These are phyloP conservation scores for Phymastichus coffea DNA, from an alignment of 1,140 invertebrate genomes.

Conservation along the genomic window DNA sequence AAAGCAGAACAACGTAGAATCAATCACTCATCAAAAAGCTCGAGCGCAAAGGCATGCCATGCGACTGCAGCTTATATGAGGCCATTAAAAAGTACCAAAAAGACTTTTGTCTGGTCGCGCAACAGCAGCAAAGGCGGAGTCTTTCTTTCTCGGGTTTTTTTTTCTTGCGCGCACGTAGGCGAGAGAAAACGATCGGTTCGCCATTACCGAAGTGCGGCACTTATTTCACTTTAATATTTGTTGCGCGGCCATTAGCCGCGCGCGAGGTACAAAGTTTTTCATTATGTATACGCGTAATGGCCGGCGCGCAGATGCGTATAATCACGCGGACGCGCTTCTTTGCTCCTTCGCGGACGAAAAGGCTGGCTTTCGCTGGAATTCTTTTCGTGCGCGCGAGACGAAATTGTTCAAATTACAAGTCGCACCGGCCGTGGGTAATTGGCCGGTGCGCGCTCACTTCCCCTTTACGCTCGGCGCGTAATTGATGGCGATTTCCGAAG, in stretches of 20 bases:
- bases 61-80: conserved; percentile 18
- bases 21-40: too few relatives aligned
- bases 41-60: too few relatives aligned
- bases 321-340: conserved; percentile 1
- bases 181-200: too few relatives aligned
- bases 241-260: conserved; percentile 25
- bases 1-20: neutral
- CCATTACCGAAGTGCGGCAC: conserved; percentile 24
- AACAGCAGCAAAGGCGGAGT: too few relatives aligned
- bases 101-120: too few relatives aligned
- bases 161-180: too few relatives aligned
- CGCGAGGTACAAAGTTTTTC: conserved; percentile 28
- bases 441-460: neutral
- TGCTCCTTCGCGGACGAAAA: neutral
- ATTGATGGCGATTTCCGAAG: too few relatives aligned
- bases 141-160: too few relatives aligned
- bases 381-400: neutral
- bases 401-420: too few relatives aligned
- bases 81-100: conserved; percentile 20
- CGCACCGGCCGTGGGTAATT: too few relatives aligned
- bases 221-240: conserved; percentile 25
- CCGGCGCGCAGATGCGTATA: conserved; percentile 12
- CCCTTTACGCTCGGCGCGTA: neutral
- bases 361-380: neutral
- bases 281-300: conserved; percentile 21